These are phyloP conservation scores for Phallusia fumigata DNA, from an alignment of 23 tunicate species.

Conservation along the genomic window DNA sequence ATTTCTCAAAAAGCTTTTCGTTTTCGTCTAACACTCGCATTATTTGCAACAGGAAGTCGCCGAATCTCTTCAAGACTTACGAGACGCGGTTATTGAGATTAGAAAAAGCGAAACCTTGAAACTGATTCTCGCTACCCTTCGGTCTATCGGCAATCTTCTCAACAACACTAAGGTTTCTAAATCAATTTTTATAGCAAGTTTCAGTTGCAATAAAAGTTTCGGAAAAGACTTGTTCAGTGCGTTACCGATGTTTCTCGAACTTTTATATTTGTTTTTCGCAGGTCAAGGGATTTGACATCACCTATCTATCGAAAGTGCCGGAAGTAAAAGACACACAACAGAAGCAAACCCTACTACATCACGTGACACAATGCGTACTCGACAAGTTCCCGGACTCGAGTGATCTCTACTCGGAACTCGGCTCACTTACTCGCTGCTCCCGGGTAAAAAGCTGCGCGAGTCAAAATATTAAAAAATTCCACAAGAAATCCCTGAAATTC, in stretches of 20 bases:
- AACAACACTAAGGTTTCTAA: constrained; percentile 76
- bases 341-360: constrained; percentile 93
- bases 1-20: too few species aligned
- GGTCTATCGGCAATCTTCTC: constrained; percentile 88
- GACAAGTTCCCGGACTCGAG: constrained; percentile 64
- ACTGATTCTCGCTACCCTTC: constrained; percentile 58
- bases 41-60: constrained; percentile 72
- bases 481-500: too few species aligned
- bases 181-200: too few species aligned
- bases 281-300: constrained; percentile 92
- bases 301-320: constrained; percentile 88
- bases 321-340: constrained; percentile 98
- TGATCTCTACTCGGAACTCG: constrained; percentile 89
- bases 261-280: constrained; percentile 6
- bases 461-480: too few species aligned
- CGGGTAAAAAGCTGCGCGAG: constrained; percentile 59
- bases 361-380: constrained; percentile 79
- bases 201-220: too few species aligned
- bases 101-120: constrained; percentile 58
- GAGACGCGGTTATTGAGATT: constrained; percentile 75
- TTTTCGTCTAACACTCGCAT: too few species aligned
- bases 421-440: constrained; percentile 81
- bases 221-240: too few species aligned
- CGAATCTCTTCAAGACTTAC: constrained; percentile 74
- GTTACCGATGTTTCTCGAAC: too few species aligned